These are phyloP conservation scores for Apodemia duryi DNA, from an alignment of 2,888 invertebrate species.

Conservation along the genomic window DNA sequence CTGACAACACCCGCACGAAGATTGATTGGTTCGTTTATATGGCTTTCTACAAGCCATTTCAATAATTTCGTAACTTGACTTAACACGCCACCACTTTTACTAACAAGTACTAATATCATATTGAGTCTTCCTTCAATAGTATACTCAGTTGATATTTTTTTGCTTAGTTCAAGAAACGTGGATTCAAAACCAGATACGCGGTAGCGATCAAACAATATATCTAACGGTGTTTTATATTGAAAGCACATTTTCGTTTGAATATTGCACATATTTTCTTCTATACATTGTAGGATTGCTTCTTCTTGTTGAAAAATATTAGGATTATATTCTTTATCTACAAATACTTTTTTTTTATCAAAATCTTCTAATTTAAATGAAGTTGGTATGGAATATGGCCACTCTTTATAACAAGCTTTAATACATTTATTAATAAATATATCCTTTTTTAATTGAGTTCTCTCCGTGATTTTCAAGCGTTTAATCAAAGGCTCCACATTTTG, in stretches of 20 bases:
- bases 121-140: slow-evolving; percentile 47
- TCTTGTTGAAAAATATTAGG: not conserved
- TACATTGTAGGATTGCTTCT: no score
- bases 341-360: slow-evolving; percentile 36
- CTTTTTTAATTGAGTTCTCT: slow-evolving; percentile 43
- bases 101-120: slow-evolving; percentile 57
- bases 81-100: slow-evolving; percentile 51
- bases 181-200: slow-evolving; percentile 48
- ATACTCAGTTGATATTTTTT: slow-evolving; percentile 42
- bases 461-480: slow-evolving; percentile 39
- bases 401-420: slow-evolving; percentile 36
- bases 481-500: slow-evolving; percentile 47
- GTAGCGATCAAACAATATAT: slow-evolving; percentile 50
- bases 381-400: slow-evolving; percentile 43
- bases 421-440: slow-evolving; percentile 46
- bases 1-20: slow-evolving; percentile 53
- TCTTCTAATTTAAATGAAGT: slow-evolving; percentile 21
- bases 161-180: slow-evolving; percentile 46
- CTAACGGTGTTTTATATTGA: slow-evolving; percentile 37
- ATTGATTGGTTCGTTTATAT: slow-evolving; percentile 50
- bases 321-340: slow-evolving; percentile 34
- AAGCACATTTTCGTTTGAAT: no score
- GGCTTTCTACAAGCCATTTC: slow-evolving; percentile 39
- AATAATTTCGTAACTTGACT: slow-evolving; percentile 44
- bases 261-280: no score